A percentile compares a stretch with the other conserved stretches of the same genome.
Conservation (phyloP, 2,888 invertebrate genomes). For the Drosophila borborema region DNA sequence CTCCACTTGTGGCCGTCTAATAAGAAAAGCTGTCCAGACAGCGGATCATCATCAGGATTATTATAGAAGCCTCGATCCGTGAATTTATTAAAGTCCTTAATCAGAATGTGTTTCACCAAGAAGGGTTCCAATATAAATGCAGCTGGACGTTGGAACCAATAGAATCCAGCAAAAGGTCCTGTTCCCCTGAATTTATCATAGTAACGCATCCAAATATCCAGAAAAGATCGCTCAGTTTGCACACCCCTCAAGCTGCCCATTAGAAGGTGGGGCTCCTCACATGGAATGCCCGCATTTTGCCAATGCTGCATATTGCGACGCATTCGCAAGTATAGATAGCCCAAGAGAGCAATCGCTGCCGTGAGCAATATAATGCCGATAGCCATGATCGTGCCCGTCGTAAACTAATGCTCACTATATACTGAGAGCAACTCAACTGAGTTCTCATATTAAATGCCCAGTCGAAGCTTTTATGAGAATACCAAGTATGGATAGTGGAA, state of each 20-base stretch:
- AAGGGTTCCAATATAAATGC: conserved; percentile 64
- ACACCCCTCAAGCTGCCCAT: conserved; percentile 64
- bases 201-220: conserved; percentile 39
- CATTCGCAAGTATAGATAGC: conserved; percentile 48
- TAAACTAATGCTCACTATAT: neutral
- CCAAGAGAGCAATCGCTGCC: conserved; percentile 37
- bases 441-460: neutral
- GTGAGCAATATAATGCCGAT: conserved; percentile 40
- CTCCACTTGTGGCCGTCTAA: conserved; percentile 85
- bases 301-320: conserved; percentile 51
- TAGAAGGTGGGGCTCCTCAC: conserved; percentile 57
- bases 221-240: conserved; percentile 42
- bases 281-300: conserved; percentile 58
- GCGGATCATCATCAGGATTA: conserved; percentile 83
- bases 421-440: conserved; percentile 19
- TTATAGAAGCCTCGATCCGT: conserved; percentile 81
- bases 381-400: conserved; percentile 34
- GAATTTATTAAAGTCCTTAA: conserved; percentile 83
- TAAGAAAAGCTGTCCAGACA: conserved; percentile 82
- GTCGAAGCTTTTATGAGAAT: conserved; percentile 2
- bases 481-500: neutral
- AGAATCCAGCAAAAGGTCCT: conserved; percentile 78
- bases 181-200: conserved; percentile 63
- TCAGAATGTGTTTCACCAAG: conserved; percentile 71
- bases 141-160: conserved; percentile 69